phyloP scores from a whole-genome alignment of 2,888 invertebrate species.

The Saturnia pavonia region DNA sequence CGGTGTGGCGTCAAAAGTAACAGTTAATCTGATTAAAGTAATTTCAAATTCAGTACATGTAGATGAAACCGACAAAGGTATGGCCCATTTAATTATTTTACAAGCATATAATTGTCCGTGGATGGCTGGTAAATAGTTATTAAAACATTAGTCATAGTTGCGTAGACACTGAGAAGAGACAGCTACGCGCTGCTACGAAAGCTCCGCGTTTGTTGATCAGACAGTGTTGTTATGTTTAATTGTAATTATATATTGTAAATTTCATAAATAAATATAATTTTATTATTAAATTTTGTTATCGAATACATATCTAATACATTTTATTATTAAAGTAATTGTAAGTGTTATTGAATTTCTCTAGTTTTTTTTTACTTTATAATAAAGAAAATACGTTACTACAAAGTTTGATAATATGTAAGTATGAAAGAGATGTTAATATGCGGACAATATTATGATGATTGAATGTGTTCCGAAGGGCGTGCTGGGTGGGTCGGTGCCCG shows the following conservation, averaged over 20 bases:
- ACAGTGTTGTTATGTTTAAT: neutral
- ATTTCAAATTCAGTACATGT: conserved; percentile 54
- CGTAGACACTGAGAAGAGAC: conserved; percentile 21
- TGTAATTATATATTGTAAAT: neutral
- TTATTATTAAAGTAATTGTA: neutral
- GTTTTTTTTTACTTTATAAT: neutral
- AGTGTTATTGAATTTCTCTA: neutral
- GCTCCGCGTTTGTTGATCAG: conserved; percentile 24
- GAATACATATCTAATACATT: neutral
- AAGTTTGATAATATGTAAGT: neutral
- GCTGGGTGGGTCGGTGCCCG: conserved; percentile 56
- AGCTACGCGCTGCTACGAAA: conserved; percentile 27
- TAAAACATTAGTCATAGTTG: conserved; percentile 35
- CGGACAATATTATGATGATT: conserved; percentile 15
- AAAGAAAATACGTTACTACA: neutral
- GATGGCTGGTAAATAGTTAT: conserved; percentile 5
- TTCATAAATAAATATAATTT: neutral
- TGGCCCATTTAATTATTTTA: conserved; percentile 46
- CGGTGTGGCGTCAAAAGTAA: conserved; percentile 59
- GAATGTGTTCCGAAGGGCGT: conserved; percentile 57
- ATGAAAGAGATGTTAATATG: conserved; percentile 9
- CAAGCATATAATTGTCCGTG: conserved; percentile 23
- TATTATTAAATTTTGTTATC: neutral
- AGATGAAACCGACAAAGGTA: conserved; percentile 50
- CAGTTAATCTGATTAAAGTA: conserved; percentile 67